These are phyloP conservation scores for Scaptomyza graminum DNA, from an alignment of 1,140 invertebrate genomes.

Conservation along the genomic window DNA sequence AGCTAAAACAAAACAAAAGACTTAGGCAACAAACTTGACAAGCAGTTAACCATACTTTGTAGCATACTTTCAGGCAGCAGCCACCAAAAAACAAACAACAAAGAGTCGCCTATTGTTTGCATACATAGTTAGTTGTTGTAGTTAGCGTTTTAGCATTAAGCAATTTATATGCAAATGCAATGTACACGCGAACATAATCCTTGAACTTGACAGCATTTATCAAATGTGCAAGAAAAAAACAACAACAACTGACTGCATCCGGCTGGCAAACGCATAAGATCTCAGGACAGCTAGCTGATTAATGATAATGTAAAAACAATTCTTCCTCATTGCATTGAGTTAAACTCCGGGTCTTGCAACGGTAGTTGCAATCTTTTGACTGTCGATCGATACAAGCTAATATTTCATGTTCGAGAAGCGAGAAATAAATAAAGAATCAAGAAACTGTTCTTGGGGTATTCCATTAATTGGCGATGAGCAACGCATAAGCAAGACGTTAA, in stretches of 20 bases:
- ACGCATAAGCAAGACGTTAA: neutral
- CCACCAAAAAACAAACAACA: neutral
- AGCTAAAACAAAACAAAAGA: slow-evolving; percentile 45
- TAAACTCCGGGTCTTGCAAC: slow-evolving; percentile 1
- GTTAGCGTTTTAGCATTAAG: no score
- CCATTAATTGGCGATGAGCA: neutral
- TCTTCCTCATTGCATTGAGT: slow-evolving; percentile 60
- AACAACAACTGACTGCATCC: slow-evolving; percentile 42
- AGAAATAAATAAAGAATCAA: no score
- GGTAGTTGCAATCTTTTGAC: neutral
- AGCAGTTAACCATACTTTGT: neutral
- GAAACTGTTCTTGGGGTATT: neutral
- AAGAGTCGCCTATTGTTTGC: slow-evolving; percentile 19
- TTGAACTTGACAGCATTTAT: slow-evolving; percentile 64
- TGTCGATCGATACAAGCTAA: slow-evolving; percentile 2
- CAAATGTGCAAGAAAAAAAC: slow-evolving; percentile 49
- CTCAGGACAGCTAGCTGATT: slow-evolving; percentile 30
- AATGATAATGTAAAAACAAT: slow-evolving; percentile 31
- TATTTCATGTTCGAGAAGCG: slow-evolving; percentile 9
- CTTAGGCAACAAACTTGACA: slow-evolving; percentile 52
- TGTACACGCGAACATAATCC: slow-evolving; percentile 4
- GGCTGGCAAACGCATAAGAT: slow-evolving; percentile 35
- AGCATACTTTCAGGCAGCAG: slow-evolving; percentile 39
- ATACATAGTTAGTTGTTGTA: slow-evolving; percentile 23
- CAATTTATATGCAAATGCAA: slow-evolving; percentile 68